Conservation (phyloP, 2,888 invertebrate species). For the Labia minor region DNA sequence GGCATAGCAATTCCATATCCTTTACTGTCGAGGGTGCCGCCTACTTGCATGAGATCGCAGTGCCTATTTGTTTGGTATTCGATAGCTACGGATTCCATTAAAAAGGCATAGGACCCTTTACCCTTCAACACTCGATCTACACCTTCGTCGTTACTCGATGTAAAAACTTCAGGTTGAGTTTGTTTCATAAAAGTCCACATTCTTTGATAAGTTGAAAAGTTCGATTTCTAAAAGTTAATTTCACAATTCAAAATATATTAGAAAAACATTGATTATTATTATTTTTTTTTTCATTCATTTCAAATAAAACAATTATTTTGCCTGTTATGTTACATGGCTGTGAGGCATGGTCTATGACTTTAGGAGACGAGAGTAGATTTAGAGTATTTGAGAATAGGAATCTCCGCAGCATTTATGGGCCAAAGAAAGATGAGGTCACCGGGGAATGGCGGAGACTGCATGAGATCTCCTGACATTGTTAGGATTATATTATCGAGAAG, state of each 20-base stretch:
- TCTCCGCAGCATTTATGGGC: no score
- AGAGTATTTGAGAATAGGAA: no score
- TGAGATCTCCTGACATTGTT: no score
- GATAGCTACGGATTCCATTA: conserved; percentile 92
- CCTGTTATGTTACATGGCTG: no score
- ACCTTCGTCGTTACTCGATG: conserved; percentile 72
- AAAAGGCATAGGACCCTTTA: conserved; percentile 76
- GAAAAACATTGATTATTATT: not conserved
- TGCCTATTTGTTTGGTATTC: conserved; percentile 82
- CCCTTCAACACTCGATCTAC: conserved; percentile 70
- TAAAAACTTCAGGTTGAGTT: conserved; percentile 71
- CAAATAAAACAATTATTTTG: no score
- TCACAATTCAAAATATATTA: not conserved
- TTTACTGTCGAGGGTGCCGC: conserved; percentile 73
- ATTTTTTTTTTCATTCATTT: not conserved
- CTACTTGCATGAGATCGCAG: conserved; percentile 75
- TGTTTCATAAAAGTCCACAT: conserved; percentile 92
- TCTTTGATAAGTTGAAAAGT: conserved; percentile 75
- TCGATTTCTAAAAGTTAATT: conserved; percentile 64
- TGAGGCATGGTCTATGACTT: no score
- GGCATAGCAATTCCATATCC: conserved; percentile 91
- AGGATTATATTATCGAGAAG: no score
- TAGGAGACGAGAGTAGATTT: no score
- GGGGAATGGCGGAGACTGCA: no score
- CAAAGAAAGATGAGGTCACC: no score